Evolutionary conservation across 2,797 vertebrate species (phyloP), one percentile per base, ranked within the genome.

Genomic region (Synanceia verrucosa): DNA sequence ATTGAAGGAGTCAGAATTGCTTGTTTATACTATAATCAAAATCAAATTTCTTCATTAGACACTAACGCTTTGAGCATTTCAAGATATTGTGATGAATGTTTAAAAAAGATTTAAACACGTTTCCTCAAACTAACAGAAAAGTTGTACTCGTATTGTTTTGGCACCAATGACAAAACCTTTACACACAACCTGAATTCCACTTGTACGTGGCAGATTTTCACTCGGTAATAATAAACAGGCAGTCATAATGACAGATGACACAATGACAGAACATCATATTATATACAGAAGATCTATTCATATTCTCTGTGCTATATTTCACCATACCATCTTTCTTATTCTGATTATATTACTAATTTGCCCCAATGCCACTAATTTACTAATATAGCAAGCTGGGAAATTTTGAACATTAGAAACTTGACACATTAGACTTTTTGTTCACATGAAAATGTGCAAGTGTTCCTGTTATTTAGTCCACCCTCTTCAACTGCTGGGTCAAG

Each of bases 381-480:
- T 26, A 9, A 28, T 37, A 43, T 14, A 41, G 4, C 21, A 29
- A 28, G 18, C 2, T 18, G 28, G 21, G 7, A 56, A 34, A 56
- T 46, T n/a, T n/a, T n/a, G n/a, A n/a, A n/a, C n/a, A n/a, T n/a
- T n/a, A n/a, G n/a, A n/a, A n/a, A n/a, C n/a, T n/a, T n/a, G n/a
- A n/a, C n/a, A n/a, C n/a, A n/a, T n/a, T n/a, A n/a, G n/a, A n/a
- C 6, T 21, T 11, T 9, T 10, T 1, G 19, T 48, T 70, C 57
- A 34, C 34, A 48, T 52, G 24, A 57, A 24, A 37, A 5, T 36
- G 19, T 59, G 14, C 28, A 48, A 13, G 5, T 36, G 33, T 60
- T 70, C 6, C 9, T 64, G 23, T 69, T 56, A 46, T 66, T 76
- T 33, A 64, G 55, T 69, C 29, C 36, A 26, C 14, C 11, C n/a